Evolutionary conservation across 2,888 invertebrate genomes (phyloP), one percentile per base, ranked within the genome.

Genomic region (Drosophila emarginata): DNA sequence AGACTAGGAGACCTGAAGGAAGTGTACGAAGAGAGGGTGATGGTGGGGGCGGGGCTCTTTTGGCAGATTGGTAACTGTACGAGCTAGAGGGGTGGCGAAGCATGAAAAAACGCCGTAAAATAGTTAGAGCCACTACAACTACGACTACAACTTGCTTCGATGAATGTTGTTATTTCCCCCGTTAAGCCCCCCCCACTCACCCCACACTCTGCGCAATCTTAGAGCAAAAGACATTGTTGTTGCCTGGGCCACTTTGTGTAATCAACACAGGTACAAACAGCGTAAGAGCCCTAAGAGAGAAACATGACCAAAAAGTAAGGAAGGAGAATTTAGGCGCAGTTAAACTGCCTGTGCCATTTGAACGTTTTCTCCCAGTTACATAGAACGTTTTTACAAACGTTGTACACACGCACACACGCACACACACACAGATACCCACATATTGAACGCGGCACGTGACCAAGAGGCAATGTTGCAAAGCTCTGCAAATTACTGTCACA

Each of bases 81-180:
- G 32, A 32, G 32, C 32, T 32, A 32, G 32, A 23, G 58, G 51
- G 78, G 80, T 72, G 80, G 70, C 68, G 71, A 77, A 72, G 81
- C 82, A 84, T 80, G 84, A 82, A 84, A 84, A 84, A 77, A 71
- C 81, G 77, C 77, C 75, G 75, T 84, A 80, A 83, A 84, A 82
- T 78, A 78, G 81, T 80, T 77, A 79, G 72, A 67, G 68, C 69
- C 39, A 60, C 58, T 56, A 61, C 60, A 52, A 32, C 45, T 21
- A 28, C 62, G 53, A 28, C 62, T 61, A 61, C 76, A 64, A 54
- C 32, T 61, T 54, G 36, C 54, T 54, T 54, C 54, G 54, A 54
- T 54, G 60, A 59, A 70, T 64, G 65, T 52, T 80, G 79, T 80
- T 51, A 36, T 60, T 26, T 23, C 36, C n/a, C 18, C 6, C 59